phyloP scores from a whole-genome alignment of 2,797 vertebrate genomes.

The Mus spretus region DNA sequence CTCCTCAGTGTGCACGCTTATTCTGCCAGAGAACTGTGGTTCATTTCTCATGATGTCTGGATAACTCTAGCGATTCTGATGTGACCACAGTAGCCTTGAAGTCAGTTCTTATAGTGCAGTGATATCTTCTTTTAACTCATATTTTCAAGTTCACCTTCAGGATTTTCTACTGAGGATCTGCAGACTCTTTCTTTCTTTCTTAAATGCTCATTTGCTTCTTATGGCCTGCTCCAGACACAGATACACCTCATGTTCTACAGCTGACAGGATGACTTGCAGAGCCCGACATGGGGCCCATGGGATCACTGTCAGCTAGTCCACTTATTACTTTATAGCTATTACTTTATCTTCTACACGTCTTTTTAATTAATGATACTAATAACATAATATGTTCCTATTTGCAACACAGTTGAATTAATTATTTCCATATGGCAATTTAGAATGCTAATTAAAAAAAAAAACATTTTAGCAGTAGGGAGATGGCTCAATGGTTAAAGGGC shows the following conservation, averaged over 20 bases:
- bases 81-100: neutral
- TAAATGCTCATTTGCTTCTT: neutral
- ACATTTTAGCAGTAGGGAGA: neutral
- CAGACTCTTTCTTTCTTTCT: neutral
- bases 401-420: neutral
- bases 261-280: neutral
- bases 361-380: constrained; percentile 43
- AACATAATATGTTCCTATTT: neutral
- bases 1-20: neutral
- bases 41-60: neutral
- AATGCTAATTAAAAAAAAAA: constrained; percentile 15
- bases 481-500: neutral
- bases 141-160: neutral
- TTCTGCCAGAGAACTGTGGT: neutral
- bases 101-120: neutral
- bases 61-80: neutral
- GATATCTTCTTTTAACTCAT: neutral
- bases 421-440: neutral
- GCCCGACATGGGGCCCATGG: neutral
- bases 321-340: neutral
- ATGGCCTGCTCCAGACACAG: neutral
- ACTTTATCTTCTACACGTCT: neutral
- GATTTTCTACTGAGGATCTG: neutral
- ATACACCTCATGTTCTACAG: neutral
- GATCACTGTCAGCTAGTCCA: neutral